Percentiles rank a stretch among this genome's conserved stretches.
Conservation (phyloP, 1,140 invertebrate species). For the Bombus cullumanus region DNA sequence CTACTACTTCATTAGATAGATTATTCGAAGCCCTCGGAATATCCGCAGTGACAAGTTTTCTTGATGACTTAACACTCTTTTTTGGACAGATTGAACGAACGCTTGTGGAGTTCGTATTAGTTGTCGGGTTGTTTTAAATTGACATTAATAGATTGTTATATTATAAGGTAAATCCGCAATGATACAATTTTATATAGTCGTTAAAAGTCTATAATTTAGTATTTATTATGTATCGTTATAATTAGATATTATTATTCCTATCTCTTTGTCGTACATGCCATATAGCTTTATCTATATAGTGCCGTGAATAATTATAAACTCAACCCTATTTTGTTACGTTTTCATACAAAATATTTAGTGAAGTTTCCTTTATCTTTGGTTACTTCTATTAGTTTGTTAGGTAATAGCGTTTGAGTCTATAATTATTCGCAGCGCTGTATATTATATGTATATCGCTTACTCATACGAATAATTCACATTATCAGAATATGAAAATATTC, state of each 20-base stretch:
- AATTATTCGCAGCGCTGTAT: too few relatives aligned
- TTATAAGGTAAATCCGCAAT: background rate
- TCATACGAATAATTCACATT: background rate
- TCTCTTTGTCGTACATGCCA: fast-evolving
- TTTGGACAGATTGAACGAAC: background rate
- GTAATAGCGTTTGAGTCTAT: too few relatives aligned
- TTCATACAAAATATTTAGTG: too few relatives aligned
- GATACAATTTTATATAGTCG: background rate
- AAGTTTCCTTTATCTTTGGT: too few relatives aligned
- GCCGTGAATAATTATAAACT: too few relatives aligned
- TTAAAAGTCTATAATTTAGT: background rate
- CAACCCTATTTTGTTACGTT: too few relatives aligned
- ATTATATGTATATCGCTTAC: too few relatives aligned
- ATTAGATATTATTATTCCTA: too few relatives aligned
- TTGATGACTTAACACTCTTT: background rate
- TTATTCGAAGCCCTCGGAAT: constrained; percentile 10
- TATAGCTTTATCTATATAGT: too few relatives aligned
- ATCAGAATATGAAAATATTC: background rate
- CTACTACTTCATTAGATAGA: constrained; percentile 39
- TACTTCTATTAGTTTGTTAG: too few relatives aligned
- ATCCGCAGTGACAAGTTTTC: background rate
- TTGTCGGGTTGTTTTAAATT: background rate
- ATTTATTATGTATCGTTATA: too few relatives aligned
- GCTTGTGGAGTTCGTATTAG: too few relatives aligned
- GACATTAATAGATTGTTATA: background rate